Evolutionary conservation across 1,140 invertebrate species (phyloP).

Genomic region (Mercenaria mercenaria): DNA sequence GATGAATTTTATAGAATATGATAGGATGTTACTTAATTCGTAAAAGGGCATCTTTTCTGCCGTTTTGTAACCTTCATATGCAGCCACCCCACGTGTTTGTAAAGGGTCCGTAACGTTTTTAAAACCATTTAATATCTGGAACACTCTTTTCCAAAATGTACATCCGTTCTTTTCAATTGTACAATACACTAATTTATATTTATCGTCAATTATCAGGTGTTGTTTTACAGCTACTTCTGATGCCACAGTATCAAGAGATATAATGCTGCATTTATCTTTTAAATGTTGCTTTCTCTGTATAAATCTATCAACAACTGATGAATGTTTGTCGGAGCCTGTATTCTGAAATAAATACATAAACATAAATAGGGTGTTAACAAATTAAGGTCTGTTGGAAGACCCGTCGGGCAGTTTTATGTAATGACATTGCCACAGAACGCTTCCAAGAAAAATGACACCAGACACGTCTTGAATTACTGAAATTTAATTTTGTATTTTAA

Average conservation of each 20-base stretch:
- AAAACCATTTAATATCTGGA: not conserved
- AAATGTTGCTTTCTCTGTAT: no score
- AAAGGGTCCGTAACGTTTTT: slow-evolving; percentile 60
- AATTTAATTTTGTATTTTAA: no score
- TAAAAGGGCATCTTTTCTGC: not conserved
- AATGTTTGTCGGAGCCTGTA: no score
- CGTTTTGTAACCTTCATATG: not conserved
- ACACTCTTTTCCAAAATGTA: slow-evolving; percentile 40
- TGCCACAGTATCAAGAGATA: not conserved
- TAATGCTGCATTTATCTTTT: no score
- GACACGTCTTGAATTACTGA: no score
- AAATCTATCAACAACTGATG: no score
- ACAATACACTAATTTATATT: slow-evolving; percentile 24
- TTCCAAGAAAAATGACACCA: no score
- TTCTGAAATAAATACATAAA: no score
- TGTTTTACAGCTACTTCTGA: not conserved
- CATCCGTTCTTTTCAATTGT: slow-evolving; percentile 46
- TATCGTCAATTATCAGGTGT: not conserved
- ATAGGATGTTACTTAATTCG: not conserved
- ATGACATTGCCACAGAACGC: no score
- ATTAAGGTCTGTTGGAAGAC: no score
- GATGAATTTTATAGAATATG: slow-evolving; percentile 20
- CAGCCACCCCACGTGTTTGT: slow-evolving; percentile 5
- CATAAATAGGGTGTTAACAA: no score
- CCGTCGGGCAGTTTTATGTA: no score